Conservation (phyloP, 2,797 vertebrate species). For the Gymnoscopelus braueri region DNA sequence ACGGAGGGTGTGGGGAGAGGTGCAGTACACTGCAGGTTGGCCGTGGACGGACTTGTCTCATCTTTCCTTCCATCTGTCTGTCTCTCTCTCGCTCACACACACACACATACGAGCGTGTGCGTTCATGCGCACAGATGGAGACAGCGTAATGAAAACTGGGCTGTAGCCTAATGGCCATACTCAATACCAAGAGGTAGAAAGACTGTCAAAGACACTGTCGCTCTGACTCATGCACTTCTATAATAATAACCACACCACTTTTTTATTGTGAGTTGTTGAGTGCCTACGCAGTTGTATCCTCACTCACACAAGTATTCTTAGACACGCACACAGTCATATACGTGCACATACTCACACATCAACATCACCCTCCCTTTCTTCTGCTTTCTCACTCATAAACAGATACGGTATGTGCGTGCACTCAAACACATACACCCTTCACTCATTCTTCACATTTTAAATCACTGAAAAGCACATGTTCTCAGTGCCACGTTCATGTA, state of each 20-base stretch:
- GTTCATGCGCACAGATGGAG: slow-evolving; percentile 27
- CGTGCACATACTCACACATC: not conserved
- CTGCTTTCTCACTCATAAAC: slow-evolving; percentile 8
- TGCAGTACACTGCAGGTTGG: slow-evolving; percentile 2
- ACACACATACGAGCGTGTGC: not conserved
- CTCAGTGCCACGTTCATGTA: slow-evolving; percentile 15
- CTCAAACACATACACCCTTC: too few relatives aligned
- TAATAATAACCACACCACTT: slow-evolving; percentile 30
- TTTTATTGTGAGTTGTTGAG: slow-evolving; percentile 13
- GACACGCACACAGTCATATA: not conserved
- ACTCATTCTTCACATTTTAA: too few relatives aligned
- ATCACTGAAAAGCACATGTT: slow-evolving; percentile 7
- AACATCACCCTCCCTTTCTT: not conserved
- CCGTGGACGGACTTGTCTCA: slow-evolving; percentile 1
- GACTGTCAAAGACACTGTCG: slow-evolving; percentile 20
- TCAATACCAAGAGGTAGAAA: not conserved
- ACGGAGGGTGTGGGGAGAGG: slow-evolving; percentile 2
- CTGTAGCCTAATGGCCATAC: slow-evolving; percentile 31
- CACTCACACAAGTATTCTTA: slow-evolving; percentile 20
- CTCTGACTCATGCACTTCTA: slow-evolving; percentile 40
- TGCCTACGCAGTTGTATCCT: slow-evolving; percentile 31
- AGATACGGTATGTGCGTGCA: too few relatives aligned
- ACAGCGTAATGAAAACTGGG: slow-evolving; percentile 49
- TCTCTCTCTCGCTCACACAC: not conserved
- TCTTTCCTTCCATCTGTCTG: not conserved